Conservation (phyloP, 2,797 vertebrate species). For the Helostoma temminkii region DNA sequence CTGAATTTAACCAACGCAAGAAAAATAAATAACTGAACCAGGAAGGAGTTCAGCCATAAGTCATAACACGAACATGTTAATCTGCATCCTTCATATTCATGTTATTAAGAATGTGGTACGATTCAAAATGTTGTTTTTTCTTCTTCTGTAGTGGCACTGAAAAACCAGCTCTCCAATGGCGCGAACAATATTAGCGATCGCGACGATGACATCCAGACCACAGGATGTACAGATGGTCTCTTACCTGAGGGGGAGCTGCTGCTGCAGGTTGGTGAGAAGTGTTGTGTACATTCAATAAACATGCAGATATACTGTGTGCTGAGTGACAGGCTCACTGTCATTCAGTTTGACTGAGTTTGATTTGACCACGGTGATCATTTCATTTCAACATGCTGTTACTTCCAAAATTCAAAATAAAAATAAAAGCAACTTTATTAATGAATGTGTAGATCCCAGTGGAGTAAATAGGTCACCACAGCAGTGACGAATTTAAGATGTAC, state of each 20-base stretch:
- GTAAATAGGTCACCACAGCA: slow-evolving; percentile 31
- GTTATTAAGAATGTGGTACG: too few relatives aligned
- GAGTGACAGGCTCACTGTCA: not conserved
- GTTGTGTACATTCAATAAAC: not conserved
- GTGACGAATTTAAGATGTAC: slow-evolving; percentile 44
- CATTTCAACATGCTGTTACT: too few relatives aligned
- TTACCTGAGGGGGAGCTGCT: slow-evolving; percentile 86
- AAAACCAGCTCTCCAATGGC: slow-evolving; percentile 63
- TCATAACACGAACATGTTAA: too few relatives aligned
- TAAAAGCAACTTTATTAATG: not conserved
- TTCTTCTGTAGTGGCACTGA: slow-evolving; percentile 77
- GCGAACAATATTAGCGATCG: slow-evolving; percentile 12
- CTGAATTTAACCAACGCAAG: too few relatives aligned
- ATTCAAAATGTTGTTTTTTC: too few relatives aligned
- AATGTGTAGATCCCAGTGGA: slow-evolving; percentile 35
- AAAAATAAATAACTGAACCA: too few relatives aligned
- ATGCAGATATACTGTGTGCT: not conserved
- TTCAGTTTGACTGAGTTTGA: not conserved
- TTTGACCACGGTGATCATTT: not conserved
- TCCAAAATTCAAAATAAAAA: too few relatives aligned
- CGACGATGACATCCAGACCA: not conserved
- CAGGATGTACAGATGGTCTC: not conserved
- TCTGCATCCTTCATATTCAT: too few relatives aligned
- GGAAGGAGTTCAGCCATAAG: too few relatives aligned
- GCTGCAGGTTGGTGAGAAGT: slow-evolving; percentile 80